Conservation (phyloP, 2,888 invertebrate species). For the Caenorhabditis sp. region DNA sequence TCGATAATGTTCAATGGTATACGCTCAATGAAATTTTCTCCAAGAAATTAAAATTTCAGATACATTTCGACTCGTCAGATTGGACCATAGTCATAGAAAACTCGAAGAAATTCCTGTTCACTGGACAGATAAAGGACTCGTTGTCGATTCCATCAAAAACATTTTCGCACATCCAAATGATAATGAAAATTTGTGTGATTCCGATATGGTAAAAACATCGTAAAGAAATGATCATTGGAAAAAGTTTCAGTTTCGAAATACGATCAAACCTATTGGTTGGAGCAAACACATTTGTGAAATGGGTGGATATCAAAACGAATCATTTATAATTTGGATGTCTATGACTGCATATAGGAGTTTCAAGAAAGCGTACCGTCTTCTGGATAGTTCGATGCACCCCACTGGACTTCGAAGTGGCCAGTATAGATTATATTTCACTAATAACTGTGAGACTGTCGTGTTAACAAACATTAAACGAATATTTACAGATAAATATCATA, state of each 20-base stretch:
- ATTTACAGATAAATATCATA: background rate
- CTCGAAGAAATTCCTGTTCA: background rate
- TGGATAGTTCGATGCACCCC: constrained; percentile 8
- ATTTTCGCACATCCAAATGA: constrained; percentile 13
- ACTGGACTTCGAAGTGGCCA: constrained; percentile 12
- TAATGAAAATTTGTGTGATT: constrained; percentile 16
- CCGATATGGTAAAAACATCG: constrained; percentile 9
- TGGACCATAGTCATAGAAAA: background rate
- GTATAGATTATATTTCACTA: constrained; percentile 17
- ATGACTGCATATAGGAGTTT: constrained; percentile 20
- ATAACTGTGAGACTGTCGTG: constrained; percentile 21
- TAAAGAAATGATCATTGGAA: background rate
- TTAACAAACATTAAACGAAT: no score
- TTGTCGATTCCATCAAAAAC: constrained; percentile 6
- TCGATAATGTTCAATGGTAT: constrained; percentile 32
- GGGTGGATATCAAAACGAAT: constrained; percentile 31
- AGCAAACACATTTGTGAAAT: constrained; percentile 32
- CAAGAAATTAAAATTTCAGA: background rate
- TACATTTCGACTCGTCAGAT: background rate
- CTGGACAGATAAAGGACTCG: constrained; percentile 29
- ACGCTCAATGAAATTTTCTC: background rate
- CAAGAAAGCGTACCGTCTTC: constrained; percentile 28
- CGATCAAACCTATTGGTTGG: constrained; percentile 28
- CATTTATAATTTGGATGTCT: constrained; percentile 28
- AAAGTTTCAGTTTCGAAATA: constrained; percentile 22